Evolutionary conservation across 2,888 invertebrate species (phyloP), one percentile per base, ranked within the genome.

Genomic region (Drosophila buzzatii): DNA sequence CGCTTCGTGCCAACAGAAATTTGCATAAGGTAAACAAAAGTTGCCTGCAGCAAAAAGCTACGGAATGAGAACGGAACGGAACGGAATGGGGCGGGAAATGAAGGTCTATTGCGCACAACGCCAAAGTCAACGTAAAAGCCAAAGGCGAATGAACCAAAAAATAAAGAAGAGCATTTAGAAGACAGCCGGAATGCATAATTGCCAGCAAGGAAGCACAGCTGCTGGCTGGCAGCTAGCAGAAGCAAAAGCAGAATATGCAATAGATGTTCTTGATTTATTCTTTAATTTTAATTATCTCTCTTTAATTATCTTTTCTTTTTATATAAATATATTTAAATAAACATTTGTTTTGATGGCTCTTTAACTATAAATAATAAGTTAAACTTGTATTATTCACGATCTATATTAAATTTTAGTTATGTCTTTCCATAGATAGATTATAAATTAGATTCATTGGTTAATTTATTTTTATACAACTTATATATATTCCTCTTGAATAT

Each of bases 11-110:
- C 52, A 53, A 42, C 70, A 45, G 44, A 70, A 81, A 88, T 85
- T 89, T 85, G 89, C 84, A 89, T 89, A 79, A 63, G 70, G 72
- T 67, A 72, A 75, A 85, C 85, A 56, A 53, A 35, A 58, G 45
- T 35, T 47, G 57, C 27, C 44, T 35, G 52, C 42, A 56, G 53
- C 52, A 20, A 49, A 20, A 49, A 33, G 9, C 2, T 6, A 31
- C 12, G 33, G 23, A 3, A 39, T 14, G 37, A 39, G 37, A 39
- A 16, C 37, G 37, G 14, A 2, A 39, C 16, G 37, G 37, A 16
- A 37, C 18, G 49, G 35, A 20, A 14, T 23, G 31, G 31, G n/a
- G 2, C n/a, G 49, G 39, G 16, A n/a, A 3, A 41, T 18, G 49
- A 33, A n/a, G 33, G 31, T 33, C 49, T 12, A 49, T 49, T 49